Evolutionary conservation across 2,113 vertebrate species (phyloP), one percentile per base, ranked within the genome.

Genomic region (Argyrosomus japonicus): DNA sequence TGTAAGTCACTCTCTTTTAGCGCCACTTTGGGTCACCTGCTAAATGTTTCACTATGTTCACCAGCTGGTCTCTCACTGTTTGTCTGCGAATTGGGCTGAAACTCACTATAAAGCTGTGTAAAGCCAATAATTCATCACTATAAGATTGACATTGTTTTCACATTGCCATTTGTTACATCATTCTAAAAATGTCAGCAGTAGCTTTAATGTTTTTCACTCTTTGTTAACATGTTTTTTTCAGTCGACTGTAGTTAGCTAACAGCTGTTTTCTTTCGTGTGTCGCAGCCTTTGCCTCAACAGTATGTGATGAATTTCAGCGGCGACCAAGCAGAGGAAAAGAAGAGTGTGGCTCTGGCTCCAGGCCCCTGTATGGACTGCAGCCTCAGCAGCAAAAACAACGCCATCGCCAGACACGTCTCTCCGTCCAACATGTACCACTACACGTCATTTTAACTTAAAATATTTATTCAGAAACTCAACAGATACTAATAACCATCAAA

Each of bases 211-310:
- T 40, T 40, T 40, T 40, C 36, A 8, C 48, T 50, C 48, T 50
- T 15, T 50, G 36, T 40, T 9, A 18, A 43, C 65, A 63, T 51
- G 25, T 57, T 73, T 65, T 40, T 29, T 65, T 43, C 3, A 53
- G 23, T 45, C 68, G 54, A 81, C 61, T 29, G 48, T 57, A 40
- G 1, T 36, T 1, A 77, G 2, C 54, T 12, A 27, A 54, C 27
- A 53, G n/a, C 29, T 47, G 19, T 79, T 58, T 72, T 64, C n/a
- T 32, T 29, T 17, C 4, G 62, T 67, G 13, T 81, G 0, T 79
- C 32, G 56, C 77, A 96, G 93, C 80, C 92, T 18, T 50, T 88
- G 3, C 93, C 94, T 56, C 83, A 64, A 18, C 45, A 79, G 61
- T 75, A 73, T 0, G 87, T 72, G 25, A 3, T 88, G 56, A n/a